Conservation (phyloP, 2,113 vertebrate genomes). For the Piprites chloris region DNA sequence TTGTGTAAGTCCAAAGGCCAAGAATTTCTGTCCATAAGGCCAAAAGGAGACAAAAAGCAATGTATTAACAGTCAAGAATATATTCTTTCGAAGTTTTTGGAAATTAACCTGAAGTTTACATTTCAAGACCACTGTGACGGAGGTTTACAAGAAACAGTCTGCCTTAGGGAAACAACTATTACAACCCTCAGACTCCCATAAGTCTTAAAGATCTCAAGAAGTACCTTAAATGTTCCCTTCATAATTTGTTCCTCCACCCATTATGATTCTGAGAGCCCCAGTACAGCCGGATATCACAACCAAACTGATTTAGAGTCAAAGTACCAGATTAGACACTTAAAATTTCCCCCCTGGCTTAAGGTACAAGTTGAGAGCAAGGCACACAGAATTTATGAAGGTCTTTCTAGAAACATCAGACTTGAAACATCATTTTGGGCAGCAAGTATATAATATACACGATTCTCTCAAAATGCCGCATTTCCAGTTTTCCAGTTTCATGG, state of each 20-base stretch:
- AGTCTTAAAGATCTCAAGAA: background rate
- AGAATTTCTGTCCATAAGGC: background rate
- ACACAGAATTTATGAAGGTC: background rate
- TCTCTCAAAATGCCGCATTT: background rate
- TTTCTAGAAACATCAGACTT: background rate
- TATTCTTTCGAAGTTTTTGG: background rate
- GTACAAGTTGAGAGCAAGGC: constrained; percentile 28
- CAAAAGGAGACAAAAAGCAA: background rate
- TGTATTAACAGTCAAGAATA: background rate
- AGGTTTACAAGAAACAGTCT: background rate
- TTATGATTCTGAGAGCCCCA: background rate
- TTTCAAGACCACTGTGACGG: background rate
- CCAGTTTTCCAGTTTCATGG: background rate
- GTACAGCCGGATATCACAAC: background rate
- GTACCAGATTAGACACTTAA: background rate
- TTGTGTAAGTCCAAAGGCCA: background rate
- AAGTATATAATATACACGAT: background rate
- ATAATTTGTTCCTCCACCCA: background rate
- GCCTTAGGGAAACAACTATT: background rate
- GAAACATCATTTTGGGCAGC: background rate
- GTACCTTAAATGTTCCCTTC: background rate
- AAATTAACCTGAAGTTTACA: background rate
- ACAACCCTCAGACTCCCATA: background rate
- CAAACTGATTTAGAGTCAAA: background rate
- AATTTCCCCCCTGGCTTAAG: background rate